A percentile compares a stretch with the other conserved stretches of the same genome.
These are phyloP conservation scores for Anser brachyrhynchus DNA, from an alignment of 2,113 vertebrate species.

Conservation along the genomic window DNA sequence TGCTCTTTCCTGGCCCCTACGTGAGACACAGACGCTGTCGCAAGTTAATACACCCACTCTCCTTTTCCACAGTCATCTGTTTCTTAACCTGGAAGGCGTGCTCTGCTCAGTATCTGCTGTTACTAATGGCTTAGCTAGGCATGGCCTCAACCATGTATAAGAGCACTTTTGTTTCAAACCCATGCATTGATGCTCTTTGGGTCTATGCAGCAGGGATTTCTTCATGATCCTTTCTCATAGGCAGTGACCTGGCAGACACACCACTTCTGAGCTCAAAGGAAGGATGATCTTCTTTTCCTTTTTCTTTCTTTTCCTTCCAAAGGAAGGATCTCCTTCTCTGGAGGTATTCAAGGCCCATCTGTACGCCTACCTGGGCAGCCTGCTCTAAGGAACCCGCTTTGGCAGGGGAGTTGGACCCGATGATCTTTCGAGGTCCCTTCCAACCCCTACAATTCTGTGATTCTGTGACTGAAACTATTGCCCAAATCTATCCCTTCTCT, in stretches of 20 bases:
- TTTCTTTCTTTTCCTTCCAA: too few relatives aligned
- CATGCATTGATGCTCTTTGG: neutral
- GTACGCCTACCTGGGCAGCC: too few relatives aligned
- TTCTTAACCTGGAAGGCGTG: neutral
- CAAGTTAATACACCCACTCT: neutral
- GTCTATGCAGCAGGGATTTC: neutral
- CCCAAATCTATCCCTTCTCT: neutral
- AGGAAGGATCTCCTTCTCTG: too few relatives aligned
- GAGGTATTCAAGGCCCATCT: too few relatives aligned
- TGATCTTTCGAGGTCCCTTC: too few relatives aligned
- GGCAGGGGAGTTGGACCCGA: too few relatives aligned
- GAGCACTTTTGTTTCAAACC: neutral
- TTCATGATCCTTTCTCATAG: neutral
- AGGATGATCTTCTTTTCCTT: neutral
- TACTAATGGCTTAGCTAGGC: neutral
- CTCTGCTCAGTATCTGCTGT: neutral
- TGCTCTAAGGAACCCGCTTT: too few relatives aligned
- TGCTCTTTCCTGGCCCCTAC: neutral
- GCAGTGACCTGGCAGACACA: neutral
- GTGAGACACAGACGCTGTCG: rapidly evolving
- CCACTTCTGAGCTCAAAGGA: neutral
- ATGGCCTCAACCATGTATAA: neutral
- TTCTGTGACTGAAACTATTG: neutral
- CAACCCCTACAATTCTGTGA: too few relatives aligned
- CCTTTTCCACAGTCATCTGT: neutral